Base-by-base conservation (phyloP, 2,113 vertebrate genomes). In the Pteronura brasiliensis region DNA sequence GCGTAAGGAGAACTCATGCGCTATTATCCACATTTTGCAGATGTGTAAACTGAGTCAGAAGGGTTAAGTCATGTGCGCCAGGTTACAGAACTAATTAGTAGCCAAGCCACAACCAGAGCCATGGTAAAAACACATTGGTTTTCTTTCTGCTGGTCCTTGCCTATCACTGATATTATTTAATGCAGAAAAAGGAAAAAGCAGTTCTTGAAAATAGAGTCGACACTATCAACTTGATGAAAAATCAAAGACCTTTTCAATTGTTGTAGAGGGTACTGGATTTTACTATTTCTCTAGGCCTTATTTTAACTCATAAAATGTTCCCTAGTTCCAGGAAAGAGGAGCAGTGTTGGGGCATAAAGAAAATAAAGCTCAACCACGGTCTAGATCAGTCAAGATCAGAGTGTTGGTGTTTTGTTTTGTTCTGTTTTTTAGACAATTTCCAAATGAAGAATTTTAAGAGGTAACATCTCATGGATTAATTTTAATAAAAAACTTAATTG, bases 291-390 rank as follows among this genome's bases (percentile, higher is more conserved):
- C 23, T 47, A 85, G 77, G 42, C n/a, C 57, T 94, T 94, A 57
- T 80, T 98, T 97, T 96, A 86, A 93, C 74, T 89, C 83, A 61
- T 72, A 55, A 94, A 88, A 92, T 85, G 57, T 90, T 92, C 71
- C 39, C 15, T 77, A 18, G 57, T 95, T 95, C 81, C 88, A 96
- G 95, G 84, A 97, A 94, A 39, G 90, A 89, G 63, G 52, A 95
- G 61, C 25, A 94, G 47, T 39, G 77, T 67, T 15, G n/a, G 49
- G 39, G 72, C 69, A 81, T 71, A 25, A 74, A 87, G 77, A 92
- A 97, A 93, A 94, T n/a, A 77, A 67, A 93, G 27, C 89, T 59
- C 67, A 96, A 67, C 31, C 36, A 17, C 17, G 7, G 34, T 74
- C 47, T 96, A 44, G 80, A 84, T 67, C 21, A 79, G 88, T 69